Percentiles rank a stretch among this genome's conserved stretches.
phyloP scores from a whole-genome alignment of 2,888 invertebrate genomes.

The Calameuta idolon region DNA sequence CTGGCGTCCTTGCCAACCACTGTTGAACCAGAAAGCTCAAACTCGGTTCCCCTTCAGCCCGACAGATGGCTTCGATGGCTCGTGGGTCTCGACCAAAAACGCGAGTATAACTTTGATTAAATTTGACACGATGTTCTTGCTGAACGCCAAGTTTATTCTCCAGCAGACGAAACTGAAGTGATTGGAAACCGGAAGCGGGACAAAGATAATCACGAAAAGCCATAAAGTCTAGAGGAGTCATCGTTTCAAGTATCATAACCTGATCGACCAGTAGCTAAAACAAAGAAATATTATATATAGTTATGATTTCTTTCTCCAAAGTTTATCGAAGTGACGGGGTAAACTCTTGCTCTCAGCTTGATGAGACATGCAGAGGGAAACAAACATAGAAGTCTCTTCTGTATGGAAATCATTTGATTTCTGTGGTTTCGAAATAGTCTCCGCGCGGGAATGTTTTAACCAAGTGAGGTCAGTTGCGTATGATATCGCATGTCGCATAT shows the following conservation, averaged over 20 bases:
- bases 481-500: neutral
- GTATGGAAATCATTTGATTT: neutral
- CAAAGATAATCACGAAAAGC: conserved; percentile 94
- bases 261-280: conserved; percentile 93
- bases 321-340: too few relatives aligned
- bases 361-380: neutral
- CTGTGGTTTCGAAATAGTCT: neutral
- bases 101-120: conserved; percentile 91
- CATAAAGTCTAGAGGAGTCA: conserved; percentile 99
- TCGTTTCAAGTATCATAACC: conserved; percentile 97
- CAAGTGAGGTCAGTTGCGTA: neutral
- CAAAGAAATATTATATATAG: conserved; percentile 12
- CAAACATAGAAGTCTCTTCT: neutral
- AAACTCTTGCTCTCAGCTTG: too few relatives aligned
- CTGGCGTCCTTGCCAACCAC: conserved; percentile 96
- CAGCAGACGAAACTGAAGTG: conserved; percentile 92
- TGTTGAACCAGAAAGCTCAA: conserved; percentile 87
- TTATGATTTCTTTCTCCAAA: neutral
- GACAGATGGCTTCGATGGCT: conserved; percentile 71
- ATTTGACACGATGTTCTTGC: conserved; percentile 89
- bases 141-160: conserved; percentile 92
- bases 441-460: neutral
- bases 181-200: conserved; percentile 98
- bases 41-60: conserved; percentile 87
- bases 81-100: conserved; percentile 84